Conservation (phyloP, 2,797 vertebrate species). For the Pipistrellus pygmaeus region DNA sequence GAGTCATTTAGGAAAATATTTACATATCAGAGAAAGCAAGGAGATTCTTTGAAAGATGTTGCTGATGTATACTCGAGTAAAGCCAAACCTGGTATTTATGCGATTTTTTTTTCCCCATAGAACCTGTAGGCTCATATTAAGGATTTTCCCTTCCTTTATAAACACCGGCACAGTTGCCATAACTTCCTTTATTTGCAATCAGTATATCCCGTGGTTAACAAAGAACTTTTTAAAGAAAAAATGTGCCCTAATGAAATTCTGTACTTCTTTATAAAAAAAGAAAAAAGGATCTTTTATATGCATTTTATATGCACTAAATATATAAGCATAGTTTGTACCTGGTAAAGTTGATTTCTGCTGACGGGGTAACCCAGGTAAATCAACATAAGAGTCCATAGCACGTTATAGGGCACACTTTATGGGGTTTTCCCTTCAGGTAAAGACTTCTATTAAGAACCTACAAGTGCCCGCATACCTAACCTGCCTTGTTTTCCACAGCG, state of each 20-base stretch:
- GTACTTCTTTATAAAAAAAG: slow-evolving; percentile 86
- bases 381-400: slow-evolving; percentile 83
- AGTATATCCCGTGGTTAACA: slow-evolving; percentile 79
- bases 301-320: slow-evolving; percentile 81
- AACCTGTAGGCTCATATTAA: slow-evolving; percentile 71
- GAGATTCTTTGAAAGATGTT: slow-evolving; percentile 66
- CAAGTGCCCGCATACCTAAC: slow-evolving; percentile 82
- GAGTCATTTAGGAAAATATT: slow-evolving; percentile 73
- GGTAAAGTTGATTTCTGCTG: slow-evolving; percentile 86
- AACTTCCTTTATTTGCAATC: slow-evolving; percentile 80
- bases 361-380: slow-evolving; percentile 86
- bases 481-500: slow-evolving; percentile 85
- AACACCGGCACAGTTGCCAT: slow-evolving; percentile 56
- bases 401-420: slow-evolving; percentile 86
- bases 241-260: slow-evolving; percentile 85
- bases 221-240: slow-evolving; percentile 85
- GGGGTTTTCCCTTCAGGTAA: slow-evolving; percentile 88
- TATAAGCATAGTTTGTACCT: slow-evolving; percentile 85
- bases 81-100: slow-evolving; percentile 56
- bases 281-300: slow-evolving; percentile 81
- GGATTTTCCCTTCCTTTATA: slow-evolving; percentile 77
- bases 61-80: slow-evolving; percentile 64
- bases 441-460: slow-evolving; percentile 87
- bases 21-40: slow-evolving; percentile 60
- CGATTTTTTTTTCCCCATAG: neutral